Percentiles rank a stretch among this genome's conserved stretches.
phyloP scores from a whole-genome alignment of 2,113 vertebrate species.

The Heteronetta atricapilla region DNA sequence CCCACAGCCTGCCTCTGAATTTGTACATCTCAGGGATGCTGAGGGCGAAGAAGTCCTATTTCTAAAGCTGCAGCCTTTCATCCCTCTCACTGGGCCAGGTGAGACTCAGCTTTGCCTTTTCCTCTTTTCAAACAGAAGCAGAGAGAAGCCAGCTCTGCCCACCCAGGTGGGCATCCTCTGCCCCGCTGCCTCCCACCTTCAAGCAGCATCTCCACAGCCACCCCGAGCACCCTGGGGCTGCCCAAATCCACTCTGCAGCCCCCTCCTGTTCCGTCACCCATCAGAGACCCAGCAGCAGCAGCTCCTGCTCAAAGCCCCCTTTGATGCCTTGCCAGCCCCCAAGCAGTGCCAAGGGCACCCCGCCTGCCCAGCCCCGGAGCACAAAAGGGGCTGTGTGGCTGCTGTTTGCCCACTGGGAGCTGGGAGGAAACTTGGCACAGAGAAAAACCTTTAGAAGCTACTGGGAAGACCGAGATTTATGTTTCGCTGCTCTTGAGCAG shows the following conservation, averaged over 20 bases:
- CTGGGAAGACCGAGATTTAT: not conserved
- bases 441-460: not conserved
- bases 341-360: not conserved
- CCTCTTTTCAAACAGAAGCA: not conserved
- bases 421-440: slow-evolving; percentile 28
- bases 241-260: not conserved
- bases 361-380: not conserved
- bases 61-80: not conserved
- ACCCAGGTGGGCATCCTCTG: rapidly evolving
- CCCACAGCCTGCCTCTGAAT: not conserved
- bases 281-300: not conserved
- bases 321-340: not conserved
- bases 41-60: rapidly evolving
- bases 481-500: not conserved
- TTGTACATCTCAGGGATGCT: rapidly evolving
- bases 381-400: slow-evolving; percentile 44
- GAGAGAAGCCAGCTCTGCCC: not conserved
- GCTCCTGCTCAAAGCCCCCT: not conserved
- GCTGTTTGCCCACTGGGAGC: not conserved
- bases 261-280: rapidly evolving
- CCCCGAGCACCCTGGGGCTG: not conserved
- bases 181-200: not conserved
- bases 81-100: rapidly evolving
- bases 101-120: rapidly evolving
- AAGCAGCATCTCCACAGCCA: not conserved